phyloP scores from a whole-genome alignment of 2,113 vertebrate species.

The Eclectus roratus region DNA sequence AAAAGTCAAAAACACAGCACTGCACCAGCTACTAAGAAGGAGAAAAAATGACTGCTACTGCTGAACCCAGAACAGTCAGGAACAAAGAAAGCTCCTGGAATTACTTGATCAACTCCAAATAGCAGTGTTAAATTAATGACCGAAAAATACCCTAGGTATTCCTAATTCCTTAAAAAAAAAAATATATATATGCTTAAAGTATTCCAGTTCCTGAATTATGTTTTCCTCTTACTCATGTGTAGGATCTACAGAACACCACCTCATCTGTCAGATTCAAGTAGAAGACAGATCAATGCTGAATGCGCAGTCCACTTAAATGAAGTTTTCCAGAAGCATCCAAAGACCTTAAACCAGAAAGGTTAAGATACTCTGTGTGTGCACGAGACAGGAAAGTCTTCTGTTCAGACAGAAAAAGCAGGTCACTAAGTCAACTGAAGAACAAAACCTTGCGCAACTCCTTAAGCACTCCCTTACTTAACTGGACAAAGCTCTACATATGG shows the following conservation, averaged over 20 bases:
- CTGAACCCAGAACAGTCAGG: neutral
- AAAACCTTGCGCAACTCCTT: neutral
- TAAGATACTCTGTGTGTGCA: neutral
- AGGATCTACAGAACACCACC: neutral
- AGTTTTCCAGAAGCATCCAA: neutral
- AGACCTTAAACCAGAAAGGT: neutral
- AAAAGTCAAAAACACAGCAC: no score
- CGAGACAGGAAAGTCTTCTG: neutral
- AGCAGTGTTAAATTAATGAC: neutral
- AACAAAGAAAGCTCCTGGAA: neutral
- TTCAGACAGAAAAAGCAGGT: neutral
- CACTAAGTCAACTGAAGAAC: neutral
- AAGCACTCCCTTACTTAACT: neutral
- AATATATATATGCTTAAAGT: neutral
- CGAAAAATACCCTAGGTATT: neutral
- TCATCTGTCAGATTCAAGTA: neutral
- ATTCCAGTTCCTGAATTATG: neutral
- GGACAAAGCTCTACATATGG: neutral
- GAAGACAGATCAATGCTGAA: neutral
- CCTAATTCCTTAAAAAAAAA: neutral
- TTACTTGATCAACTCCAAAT: neutral
- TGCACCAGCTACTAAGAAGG: no score
- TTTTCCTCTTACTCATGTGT: neutral
- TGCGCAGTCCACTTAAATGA: neutral
- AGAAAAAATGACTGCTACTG: no score